Evolutionary conservation across 2,888 invertebrate species (phyloP), one percentile per base, ranked within the genome.

Genomic region (Hyposoter dolosus): DNA sequence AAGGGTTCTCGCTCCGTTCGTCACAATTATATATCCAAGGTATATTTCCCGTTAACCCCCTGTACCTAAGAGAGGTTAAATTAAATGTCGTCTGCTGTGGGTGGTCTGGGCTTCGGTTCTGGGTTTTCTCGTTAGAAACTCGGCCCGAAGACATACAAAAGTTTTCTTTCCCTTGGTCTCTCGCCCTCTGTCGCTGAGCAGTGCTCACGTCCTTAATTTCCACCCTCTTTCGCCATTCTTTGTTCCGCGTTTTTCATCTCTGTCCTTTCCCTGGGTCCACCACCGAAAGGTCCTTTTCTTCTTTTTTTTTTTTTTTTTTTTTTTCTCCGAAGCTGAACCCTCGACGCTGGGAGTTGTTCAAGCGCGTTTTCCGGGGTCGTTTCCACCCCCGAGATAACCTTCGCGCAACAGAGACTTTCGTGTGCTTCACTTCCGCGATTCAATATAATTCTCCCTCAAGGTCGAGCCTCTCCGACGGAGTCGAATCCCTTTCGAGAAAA

Each of bases 381-480:
- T 91, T 89, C 92, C 90, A 89, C 88, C 88, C 88, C 85, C 71
- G 86, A 82, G 86, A 89, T 74, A 86, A 85, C 77, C 63, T 63
- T 79, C 50, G 75, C 85, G 85, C 86, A 63, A 78, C 40, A 66
- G 81, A 53, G 68, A 83, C 76, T 86, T 71, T 87, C 82, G 84
- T 60, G 81, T 81, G 79, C 88, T 86, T 89, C 69, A 88, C 89
- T 91, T 91, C 91, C 90, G 90, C 85, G 88, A 91, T 91, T 90
- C 90, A 90, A 91, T 91, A 50, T 50, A 90, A 88, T 87, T 86
- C 82, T 87, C 75, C 83, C 84, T 81, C 88, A 87, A 88, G 87
- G 87, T 83, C 88, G 80, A 87, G 80, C 77, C 83, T 63, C 68
- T 56, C 72, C 10, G 53, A 43, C 78, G 56, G 28, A 32, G 65